Conservation (phyloP, 2,888 invertebrate genomes). For the Clepsis dumicolana region DNA sequence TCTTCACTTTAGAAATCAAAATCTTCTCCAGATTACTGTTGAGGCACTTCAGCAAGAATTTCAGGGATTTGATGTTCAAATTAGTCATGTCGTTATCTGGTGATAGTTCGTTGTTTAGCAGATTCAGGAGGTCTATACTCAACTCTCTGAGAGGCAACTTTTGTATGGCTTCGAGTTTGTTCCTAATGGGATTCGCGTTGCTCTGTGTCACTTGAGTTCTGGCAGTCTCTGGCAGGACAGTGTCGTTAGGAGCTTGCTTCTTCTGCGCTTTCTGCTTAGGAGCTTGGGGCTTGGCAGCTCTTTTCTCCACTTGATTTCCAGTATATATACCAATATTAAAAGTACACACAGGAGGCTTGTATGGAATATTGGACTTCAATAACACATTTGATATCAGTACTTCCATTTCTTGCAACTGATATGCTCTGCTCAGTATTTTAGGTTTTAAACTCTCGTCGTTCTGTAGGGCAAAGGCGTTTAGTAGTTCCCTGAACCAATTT, state of each 20-base stretch:
- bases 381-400: constrained; percentile 64
- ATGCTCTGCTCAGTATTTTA: constrained; percentile 83
- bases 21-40: constrained; percentile 65
- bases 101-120: constrained; percentile 67
- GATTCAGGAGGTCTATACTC: constrained; percentile 65
- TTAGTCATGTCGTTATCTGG: constrained; percentile 57
- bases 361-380: constrained; percentile 64
- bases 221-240: constrained; percentile 66
- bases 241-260: constrained; percentile 64
- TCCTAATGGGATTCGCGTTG: constrained; percentile 58
- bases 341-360: constrained; percentile 70
- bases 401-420: constrained; percentile 74
- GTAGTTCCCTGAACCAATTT: constrained; percentile 93
- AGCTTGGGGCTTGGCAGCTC: constrained; percentile 52
- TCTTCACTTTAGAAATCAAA: constrained; percentile 73
- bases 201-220: constrained; percentile 71
- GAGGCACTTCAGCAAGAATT: constrained; percentile 66
- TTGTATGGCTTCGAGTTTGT: constrained; percentile 59
- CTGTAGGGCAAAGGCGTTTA: constrained; percentile 91
- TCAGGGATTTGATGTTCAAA: constrained; percentile 66
- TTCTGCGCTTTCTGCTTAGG: constrained; percentile 60
- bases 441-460: constrained; percentile 81
- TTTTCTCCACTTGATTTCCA: constrained; percentile 60
- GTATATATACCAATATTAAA: constrained; percentile 65
- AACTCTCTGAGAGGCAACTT: constrained; percentile 68